Evolutionary conservation across 2,888 invertebrate species (phyloP), one percentile per base, ranked within the genome.

Genomic region (Callimorpha dominula): DNA sequence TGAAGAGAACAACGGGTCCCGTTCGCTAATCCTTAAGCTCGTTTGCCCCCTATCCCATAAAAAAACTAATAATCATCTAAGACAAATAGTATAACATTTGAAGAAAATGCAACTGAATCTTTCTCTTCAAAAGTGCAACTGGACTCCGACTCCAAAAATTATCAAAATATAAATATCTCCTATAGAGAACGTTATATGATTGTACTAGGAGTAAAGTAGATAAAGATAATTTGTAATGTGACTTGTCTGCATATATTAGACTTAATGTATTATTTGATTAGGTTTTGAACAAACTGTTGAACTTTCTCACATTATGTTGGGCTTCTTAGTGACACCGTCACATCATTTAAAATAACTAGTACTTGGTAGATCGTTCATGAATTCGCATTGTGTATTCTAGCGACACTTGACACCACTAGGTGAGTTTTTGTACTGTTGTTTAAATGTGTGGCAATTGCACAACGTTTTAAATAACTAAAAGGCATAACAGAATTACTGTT

Each of bases 291-390:
- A 78, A 78, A 80, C 52, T 76, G 65, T 74, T 77, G 42, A 73
- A 73, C 72, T 78, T 76, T 70, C 80, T 80, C 85, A 87, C 84
- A 68, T 84, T 77, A 81, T 81, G 80, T 83, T 85, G 78, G 81
- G 90, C 92, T 92, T 93, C 74, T 78, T 91, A 92, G 90, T 85
- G 81, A 89, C 93, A 92, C 92, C 87, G 87, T 89, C 92, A 93
- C 92, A 82, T 89, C 85, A 83, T 84, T 68, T 86, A 87, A 86
- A 88, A 80, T 75, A 77, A 78, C 76, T 78, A 83, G 69, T 72
- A 68, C 70, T 57, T 77, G 72, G 76, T 71, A 76, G 76, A 71
- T 74, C 64, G 72, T 78, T 70, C 72, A 78, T 76, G 68, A 62
- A 63, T 70, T 69, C 20, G 84, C 86, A 85, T 86, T 88, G 86